These are phyloP conservation scores for Hypotaenidia okinawae DNA, from an alignment of 2,797 vertebrate species.

Conservation along the genomic window DNA sequence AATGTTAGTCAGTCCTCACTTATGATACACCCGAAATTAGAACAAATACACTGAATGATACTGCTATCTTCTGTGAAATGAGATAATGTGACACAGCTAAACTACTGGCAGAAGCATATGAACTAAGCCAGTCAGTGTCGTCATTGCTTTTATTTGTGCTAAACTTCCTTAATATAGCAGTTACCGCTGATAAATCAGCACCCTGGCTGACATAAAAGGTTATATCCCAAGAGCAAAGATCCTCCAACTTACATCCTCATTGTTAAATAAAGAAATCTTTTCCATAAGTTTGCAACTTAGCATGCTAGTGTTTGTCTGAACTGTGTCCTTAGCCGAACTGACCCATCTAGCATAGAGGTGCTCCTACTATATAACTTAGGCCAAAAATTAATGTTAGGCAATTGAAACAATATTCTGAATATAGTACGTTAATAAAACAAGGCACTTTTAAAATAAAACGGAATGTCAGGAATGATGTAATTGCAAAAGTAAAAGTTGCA, in stretches of 20 bases:
- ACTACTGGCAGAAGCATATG: background rate
- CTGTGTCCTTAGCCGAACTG: background rate
- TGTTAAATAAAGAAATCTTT: background rate
- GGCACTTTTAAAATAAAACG: background rate
- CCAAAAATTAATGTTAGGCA: rapidly evolving
- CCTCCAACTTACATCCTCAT: rapidly evolving
- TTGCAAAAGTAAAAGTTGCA: background rate
- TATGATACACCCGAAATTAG: background rate
- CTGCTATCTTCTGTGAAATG: background rate
- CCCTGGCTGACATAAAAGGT: background rate
- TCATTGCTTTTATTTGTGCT: background rate
- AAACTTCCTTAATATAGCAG: background rate
- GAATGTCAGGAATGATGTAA: background rate
- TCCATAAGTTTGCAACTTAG: background rate
- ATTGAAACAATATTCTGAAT: background rate
- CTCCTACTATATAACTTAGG: background rate
- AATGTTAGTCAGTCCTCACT: background rate
- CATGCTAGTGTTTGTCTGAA: background rate
- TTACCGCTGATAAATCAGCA: background rate
- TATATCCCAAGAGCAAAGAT: background rate
- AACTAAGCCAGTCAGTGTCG: background rate
- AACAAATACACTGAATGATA: background rate
- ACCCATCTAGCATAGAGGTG: background rate
- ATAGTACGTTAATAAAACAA: background rate
- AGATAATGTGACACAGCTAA: background rate